Evolutionary conservation across 2,113 vertebrate species (phyloP), one percentile per base, ranked within the genome.

Genomic region (Sarotherodon lohbergeri): DNA sequence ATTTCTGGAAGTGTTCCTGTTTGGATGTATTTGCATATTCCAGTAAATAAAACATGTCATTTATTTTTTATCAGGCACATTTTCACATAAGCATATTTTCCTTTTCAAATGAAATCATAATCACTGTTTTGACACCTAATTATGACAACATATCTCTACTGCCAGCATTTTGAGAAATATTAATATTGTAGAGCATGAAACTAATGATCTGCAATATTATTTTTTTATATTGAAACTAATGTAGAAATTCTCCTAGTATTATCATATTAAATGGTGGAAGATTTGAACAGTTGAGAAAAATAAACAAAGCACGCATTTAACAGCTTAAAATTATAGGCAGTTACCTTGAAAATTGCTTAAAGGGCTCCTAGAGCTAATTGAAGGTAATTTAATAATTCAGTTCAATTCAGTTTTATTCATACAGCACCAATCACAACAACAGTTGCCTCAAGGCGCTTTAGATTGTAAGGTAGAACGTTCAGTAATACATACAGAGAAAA

Each of bases 391-490:
- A 19, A 36, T 39, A 66, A 32, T 59, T 29, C 24, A 57, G 12
- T 57, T 57, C 12, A 57, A 57, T 57, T 57, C 12, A 29, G 55
- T 57, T 57, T 57, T 29, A 57, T 57, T 16, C 29, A 59, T 5
- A 59, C 56, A 59, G 56, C 24, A 59, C 56, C 56, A 2, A 29
- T 16, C 7, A 0, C 56, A 29, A 16, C 7, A 29, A 59, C 24
- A 29, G 27, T 16, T 0, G 0, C 56, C 56, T 16, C 1, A 59
- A 59, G 27, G 13, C 0, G 1, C 56, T 59, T 59, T 32, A 59
- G 27, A 17, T 59, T 32, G 4, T 5, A 59, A 32, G 36, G 36
- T 9, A 39, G 9, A 39, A 3, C 36, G 9, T 39, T 9, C 36
- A 39, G 1, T 39, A 39, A 39, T 39, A 39, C 36, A 39, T 39